phyloP scores from a whole-genome alignment of 1,140 invertebrate species.

The Atta cephalotes region DNA sequence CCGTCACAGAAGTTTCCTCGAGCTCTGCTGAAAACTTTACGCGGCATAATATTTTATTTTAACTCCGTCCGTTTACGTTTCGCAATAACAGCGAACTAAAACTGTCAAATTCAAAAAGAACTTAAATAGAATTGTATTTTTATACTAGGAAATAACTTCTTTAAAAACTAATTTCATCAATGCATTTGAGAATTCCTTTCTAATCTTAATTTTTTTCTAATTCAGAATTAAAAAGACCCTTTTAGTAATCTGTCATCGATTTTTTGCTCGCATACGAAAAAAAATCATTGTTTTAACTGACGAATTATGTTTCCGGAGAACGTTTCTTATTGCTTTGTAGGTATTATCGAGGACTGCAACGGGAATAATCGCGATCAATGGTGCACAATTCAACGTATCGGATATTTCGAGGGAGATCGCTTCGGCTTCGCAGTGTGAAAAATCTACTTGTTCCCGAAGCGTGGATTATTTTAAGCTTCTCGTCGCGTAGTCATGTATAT shows the following conservation, averaged over 20 bases:
- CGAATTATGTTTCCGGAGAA: conserved; percentile 17
- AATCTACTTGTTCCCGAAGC: conserved; percentile 61
- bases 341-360: conserved; percentile 38
- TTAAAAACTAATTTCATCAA: conserved; percentile 13
- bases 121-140: background rate
- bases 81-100: conserved; percentile 39
- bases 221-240: background rate
- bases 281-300: background rate
- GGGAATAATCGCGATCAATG: conserved; percentile 54
- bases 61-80: conserved; percentile 40
- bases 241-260: background rate
- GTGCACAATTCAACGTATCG: conserved; percentile 22
- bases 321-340: conserved; percentile 26
- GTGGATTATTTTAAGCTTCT: conserved; percentile 64
- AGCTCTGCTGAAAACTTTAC: conserved; percentile 43
- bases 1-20: conserved; percentile 43
- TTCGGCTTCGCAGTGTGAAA: conserved; percentile 51
- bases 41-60: conserved; percentile 58
- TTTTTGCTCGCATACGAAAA: background rate
- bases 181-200: too few relatives aligned
- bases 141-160: background rate
- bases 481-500: conserved; percentile 29
- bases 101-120: conserved; percentile 26
- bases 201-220: background rate
- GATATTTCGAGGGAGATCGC: conserved; percentile 49